Base-by-base conservation (phyloP, 2,113 vertebrate species). In the Poeciliopsis retropinna region DNA sequence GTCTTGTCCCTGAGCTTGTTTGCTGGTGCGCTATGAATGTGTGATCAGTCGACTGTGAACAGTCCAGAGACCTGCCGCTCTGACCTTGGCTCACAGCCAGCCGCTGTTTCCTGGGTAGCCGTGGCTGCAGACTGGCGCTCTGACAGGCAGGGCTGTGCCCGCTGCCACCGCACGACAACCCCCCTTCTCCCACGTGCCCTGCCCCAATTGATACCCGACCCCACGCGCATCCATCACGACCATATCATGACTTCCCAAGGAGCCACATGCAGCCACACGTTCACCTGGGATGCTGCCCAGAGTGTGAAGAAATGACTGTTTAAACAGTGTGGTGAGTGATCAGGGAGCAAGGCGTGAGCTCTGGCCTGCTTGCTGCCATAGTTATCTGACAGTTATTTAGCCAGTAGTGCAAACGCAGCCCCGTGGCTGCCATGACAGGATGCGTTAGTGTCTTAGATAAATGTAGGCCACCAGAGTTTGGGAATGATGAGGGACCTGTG, bases 41-140 rank as follows among this genome's bases (percentile, higher is more conserved):
- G 89, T 91, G 93, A 94, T 92, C 92, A 93, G 90, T 93, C 80
- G 80, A 89, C 90, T 93, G 91, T 92, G 92, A 91, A 91, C 86
- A 82, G 89, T 77, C 91, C 76, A 34, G 88, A 89, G 88, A 79
- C 91, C 77, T 68, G 83, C 87, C 81, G 67, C 82, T 89, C 87
- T 94, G 93, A 95, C 94, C 94, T 96, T 96, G 94, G 94, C 94
- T 91, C 74, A 74, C 72, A 94, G 94, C 94, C 93, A 89, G 90
- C 76, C 81, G 67, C 76, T 73, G 30, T 92, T 94, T 95, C 91
- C 87, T 91, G 80, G 72, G 89, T 93, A 95, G 91, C 92, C 94
- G 93, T 91, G 92, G 90, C 89, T 93, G 54, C 82, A 78, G 67
- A 85, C 94, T 89, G 91, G 81, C 88, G 75, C 81, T 92, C 72